Base-by-base conservation (phyloP, 2,888 invertebrate genomes). In the Tromatobia lineatoria region DNA sequence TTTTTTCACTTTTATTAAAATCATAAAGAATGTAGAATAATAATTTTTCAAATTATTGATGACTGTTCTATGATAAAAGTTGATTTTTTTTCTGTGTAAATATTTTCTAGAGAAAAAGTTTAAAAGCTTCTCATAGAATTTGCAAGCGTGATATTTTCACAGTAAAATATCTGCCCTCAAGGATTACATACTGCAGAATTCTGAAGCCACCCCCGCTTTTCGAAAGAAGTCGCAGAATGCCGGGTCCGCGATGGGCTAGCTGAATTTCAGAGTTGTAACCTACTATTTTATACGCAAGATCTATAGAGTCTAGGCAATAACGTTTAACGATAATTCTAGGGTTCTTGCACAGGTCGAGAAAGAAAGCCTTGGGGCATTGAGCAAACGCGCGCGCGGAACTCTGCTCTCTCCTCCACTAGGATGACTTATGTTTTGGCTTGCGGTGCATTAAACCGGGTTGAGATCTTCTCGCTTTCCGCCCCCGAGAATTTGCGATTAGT, bases 311-410 rank as follows among this genome's bases (percentile, higher is more conserved):
- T 93, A 93, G 93, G 93, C 93, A 93, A 92, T 93, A 93, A 92
- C 92, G 92, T 92, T 93, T 93, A 93, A 90, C 92, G 91, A 93
- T 93, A 93, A 93, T 93, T 92, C 92, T 93, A 93, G 93, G 93
- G 93, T 93, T 90, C 85, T 84, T 80, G 87, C 85, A 85, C 82
- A 86, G 85, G 77, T 86, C 85, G 81, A 89, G 88, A 91, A 91
- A 93, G 93, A 77, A 75, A 78, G 78, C 78, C 84, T 78, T 59
- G 57, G 50, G 81, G 84, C 81, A 81, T 81, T 74, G 84, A 66
- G 67, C 38, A 59, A 71, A 73, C 67, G 71, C 73, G 77, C 57
- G 73, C 81, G 67, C 84, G 29, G 61, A 66, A 47, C 34, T 76
- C 47, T 61, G 59, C 66, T 64, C 81, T 83, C 77, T 91, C 87